Conservation (phyloP, 2,888 invertebrate species). For the Spodoptera picta region DNA sequence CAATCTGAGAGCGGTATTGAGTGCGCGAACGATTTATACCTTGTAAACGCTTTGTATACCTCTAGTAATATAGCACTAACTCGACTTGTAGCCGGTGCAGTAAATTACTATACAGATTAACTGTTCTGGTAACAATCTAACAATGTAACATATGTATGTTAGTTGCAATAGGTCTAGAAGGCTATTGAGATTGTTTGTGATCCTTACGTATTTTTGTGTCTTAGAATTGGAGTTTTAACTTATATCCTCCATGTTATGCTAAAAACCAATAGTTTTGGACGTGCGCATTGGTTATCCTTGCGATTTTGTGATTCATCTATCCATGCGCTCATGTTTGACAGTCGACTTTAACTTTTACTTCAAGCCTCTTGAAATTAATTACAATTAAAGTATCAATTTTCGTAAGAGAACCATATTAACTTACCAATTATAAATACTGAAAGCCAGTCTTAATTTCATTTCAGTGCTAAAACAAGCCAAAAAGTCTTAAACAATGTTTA, state of each 20-base stretch:
- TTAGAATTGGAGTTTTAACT: too few species aligned
- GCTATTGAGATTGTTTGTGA: constrained; percentile 1
- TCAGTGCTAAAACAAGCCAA: constrained; percentile 17
- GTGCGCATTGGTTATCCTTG: too few species aligned
- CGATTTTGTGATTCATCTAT: too few species aligned
- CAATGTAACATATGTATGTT: constrained; percentile 14
- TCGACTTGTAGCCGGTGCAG: constrained; percentile 14
- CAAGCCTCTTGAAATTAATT: too few species aligned
- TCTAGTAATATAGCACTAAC: constrained; percentile 3
- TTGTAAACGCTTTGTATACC: constrained; percentile 34
- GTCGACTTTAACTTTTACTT: too few species aligned
- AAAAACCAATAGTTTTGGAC: too few species aligned
- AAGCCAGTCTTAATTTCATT: not conserved
- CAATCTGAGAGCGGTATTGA: constrained; percentile 27
- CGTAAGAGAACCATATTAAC: too few species aligned
- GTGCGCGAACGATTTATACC: constrained; percentile 27
- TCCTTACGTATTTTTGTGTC: too few species aligned
- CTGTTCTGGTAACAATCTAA: constrained; percentile 18
- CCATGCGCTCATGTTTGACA: too few species aligned
- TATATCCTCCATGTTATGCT: too few species aligned
- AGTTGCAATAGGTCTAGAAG: constrained; percentile 14
- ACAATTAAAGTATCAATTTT: too few species aligned
- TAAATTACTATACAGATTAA: constrained; percentile 21
- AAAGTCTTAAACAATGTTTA: constrained; percentile 18
- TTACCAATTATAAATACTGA: too few species aligned